A percentile compares a stretch with the other conserved stretches of the same genome.
phyloP scores from a whole-genome alignment of 2,888 invertebrate genomes.

The Alitta virens region DNA sequence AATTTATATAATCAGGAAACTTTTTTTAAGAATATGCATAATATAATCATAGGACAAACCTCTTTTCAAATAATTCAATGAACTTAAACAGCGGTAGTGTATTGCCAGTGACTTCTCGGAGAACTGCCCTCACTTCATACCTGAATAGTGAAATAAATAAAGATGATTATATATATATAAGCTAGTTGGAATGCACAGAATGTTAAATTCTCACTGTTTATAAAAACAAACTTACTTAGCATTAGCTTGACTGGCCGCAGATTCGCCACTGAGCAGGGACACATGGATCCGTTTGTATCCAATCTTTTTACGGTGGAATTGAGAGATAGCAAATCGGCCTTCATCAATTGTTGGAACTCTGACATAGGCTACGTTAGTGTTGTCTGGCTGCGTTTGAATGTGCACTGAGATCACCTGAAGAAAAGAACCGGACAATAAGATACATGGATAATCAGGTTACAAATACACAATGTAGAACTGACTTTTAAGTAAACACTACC shows the following conservation, averaged over 20 bases:
- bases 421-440: background rate
- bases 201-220: no score
- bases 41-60: constrained; percentile 52
- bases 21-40: background rate
- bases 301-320: constrained; percentile 78
- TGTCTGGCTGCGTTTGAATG: constrained; percentile 68
- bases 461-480: no score
- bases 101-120: constrained; percentile 74
- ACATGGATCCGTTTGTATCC: constrained; percentile 79
- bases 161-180: no score
- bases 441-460: no score
- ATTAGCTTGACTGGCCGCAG: constrained; percentile 36
- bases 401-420: constrained; percentile 63
- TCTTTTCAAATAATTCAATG: constrained; percentile 77
- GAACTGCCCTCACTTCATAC: constrained; percentile 71
- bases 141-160: constrained; percentile 47
- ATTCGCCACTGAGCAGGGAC: constrained; percentile 41
- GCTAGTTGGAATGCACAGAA: no score
- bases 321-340: constrained; percentile 70
- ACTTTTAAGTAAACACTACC: constrained; percentile 60
- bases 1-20: background rate
- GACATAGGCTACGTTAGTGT: constrained; percentile 70
- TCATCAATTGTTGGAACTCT: constrained; percentile 71
- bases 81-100: constrained; percentile 77
- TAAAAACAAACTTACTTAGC: constrained; percentile 34